These are phyloP conservation scores for Epinotia ramella DNA, from an alignment of 2,888 invertebrate species.

Conservation along the genomic window DNA sequence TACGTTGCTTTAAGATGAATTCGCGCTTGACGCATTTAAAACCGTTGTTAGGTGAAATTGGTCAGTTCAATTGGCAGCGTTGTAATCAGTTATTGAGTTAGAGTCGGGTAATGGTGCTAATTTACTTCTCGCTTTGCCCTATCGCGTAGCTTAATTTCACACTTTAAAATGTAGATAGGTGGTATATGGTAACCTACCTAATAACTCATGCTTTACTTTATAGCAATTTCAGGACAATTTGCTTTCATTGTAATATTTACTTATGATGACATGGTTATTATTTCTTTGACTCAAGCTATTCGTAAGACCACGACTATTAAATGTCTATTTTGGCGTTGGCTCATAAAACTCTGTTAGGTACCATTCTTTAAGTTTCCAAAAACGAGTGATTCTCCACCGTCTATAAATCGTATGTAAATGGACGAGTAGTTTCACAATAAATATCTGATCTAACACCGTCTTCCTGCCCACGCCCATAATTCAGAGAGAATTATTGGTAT, in stretches of 20 bases:
- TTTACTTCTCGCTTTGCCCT: slow-evolving; percentile 59
- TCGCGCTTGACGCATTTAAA: slow-evolving; percentile 50
- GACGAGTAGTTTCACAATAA: slow-evolving; percentile 77
- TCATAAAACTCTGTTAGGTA: slow-evolving; percentile 35
- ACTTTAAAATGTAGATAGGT: neutral
- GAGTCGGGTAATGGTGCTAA: slow-evolving; percentile 63
- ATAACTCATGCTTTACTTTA: neutral
- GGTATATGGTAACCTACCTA: neutral
- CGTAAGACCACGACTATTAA: neutral
- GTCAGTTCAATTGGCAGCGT: slow-evolving; percentile 57
- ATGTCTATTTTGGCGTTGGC: slow-evolving; percentile 19
- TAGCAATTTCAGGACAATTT: neutral
- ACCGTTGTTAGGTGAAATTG: slow-evolving; percentile 57
- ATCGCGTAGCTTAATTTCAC: slow-evolving; percentile 29
- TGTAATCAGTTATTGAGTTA: slow-evolving; percentile 58
- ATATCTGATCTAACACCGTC: slow-evolving; percentile 80
- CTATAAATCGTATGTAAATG: slow-evolving; percentile 76
- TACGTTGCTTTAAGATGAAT: slow-evolving; percentile 51
- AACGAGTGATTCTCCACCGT: slow-evolving; percentile 49
- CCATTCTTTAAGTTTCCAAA: slow-evolving; percentile 47
- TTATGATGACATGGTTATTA: neutral
- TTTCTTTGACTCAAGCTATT: too few species aligned
- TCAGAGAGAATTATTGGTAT: slow-evolving; percentile 80
- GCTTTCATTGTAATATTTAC: neutral
- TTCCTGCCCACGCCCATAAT: slow-evolving; percentile 81